These are phyloP conservation scores for Ceraclea dissimilis DNA, from an alignment of 2,888 invertebrate species.

Conservation along the genomic window DNA sequence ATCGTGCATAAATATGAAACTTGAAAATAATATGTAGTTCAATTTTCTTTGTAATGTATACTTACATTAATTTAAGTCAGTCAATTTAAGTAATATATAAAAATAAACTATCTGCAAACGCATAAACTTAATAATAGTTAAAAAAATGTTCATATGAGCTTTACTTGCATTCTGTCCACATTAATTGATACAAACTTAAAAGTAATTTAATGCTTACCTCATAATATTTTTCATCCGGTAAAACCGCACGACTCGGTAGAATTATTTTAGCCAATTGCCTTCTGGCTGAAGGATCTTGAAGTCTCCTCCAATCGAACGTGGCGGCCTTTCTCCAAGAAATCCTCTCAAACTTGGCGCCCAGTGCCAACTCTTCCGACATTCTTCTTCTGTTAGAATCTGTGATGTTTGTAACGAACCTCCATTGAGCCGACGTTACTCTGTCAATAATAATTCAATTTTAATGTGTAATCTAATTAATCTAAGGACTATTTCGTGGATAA, in stretches of 20 bases:
- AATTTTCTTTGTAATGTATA: too few relatives aligned
- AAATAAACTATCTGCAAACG: too few relatives aligned
- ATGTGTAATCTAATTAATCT: not conserved
- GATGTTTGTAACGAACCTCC: conserved; percentile 71
- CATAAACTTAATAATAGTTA: too few relatives aligned
- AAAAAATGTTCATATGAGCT: too few relatives aligned
- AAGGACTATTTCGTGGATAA: not conserved
- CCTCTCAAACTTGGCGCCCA: conserved; percentile 66
- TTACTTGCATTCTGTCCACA: too few relatives aligned
- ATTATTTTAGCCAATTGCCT: conserved; percentile 65
- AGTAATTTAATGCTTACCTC: conserved; percentile 50
- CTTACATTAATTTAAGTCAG: too few relatives aligned
- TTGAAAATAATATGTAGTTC: not conserved
- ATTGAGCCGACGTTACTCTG: conserved; percentile 62
- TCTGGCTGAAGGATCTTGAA: conserved; percentile 58
- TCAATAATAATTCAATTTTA: conserved; percentile 15
- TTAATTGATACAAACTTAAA: too few relatives aligned
- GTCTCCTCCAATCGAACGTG: conserved; percentile 58
- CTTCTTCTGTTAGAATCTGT: conserved; percentile 62
- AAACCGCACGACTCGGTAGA: conserved; percentile 63
- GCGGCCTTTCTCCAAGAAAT: conserved; percentile 67
- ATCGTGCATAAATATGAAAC: not conserved
- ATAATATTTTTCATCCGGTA: conserved; percentile 64
- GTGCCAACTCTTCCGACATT: conserved; percentile 64
- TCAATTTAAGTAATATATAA: too few relatives aligned